Conservation (phyloP, 2,888 invertebrate genomes). For the Bursaphelenchus okinawaensis region DNA sequence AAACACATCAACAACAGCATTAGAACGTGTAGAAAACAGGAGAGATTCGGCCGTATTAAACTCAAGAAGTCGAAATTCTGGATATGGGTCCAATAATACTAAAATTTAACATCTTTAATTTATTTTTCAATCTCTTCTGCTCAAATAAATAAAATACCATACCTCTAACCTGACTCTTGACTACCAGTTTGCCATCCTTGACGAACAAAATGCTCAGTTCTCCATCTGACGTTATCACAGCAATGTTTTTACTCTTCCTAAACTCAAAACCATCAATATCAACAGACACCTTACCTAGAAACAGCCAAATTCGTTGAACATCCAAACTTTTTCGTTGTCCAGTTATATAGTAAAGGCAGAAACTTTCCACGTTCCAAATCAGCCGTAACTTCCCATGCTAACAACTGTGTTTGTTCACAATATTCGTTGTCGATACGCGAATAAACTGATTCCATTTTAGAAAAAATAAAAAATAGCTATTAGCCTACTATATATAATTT, state of each 20-base stretch:
- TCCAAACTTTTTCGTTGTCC: slow-evolving; percentile 10
- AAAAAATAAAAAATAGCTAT: too few species aligned
- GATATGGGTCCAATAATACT: slow-evolving; percentile 26
- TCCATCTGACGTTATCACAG: slow-evolving; percentile 20
- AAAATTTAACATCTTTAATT: slow-evolving; percentile 7
- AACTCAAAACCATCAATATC: neutral
- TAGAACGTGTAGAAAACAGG: slow-evolving; percentile 18
- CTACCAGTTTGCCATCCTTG: slow-evolving; percentile 10
- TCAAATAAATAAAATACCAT: too few species aligned
- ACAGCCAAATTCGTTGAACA: slow-evolving; percentile 17
- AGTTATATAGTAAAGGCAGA: slow-evolving; percentile 4
- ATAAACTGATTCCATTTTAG: slow-evolving; percentile 10
- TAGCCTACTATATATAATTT: too few species aligned
- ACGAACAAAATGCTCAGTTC: slow-evolving; percentile 17
- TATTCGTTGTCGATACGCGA: slow-evolving; percentile 1
- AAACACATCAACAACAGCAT: slow-evolving; percentile 22
- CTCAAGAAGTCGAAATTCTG: slow-evolving; percentile 23
- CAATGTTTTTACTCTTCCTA: slow-evolving; percentile 23
- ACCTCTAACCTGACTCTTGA: slow-evolving; percentile 26
- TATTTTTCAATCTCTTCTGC: too few species aligned
- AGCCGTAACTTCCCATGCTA: slow-evolving; percentile 9
- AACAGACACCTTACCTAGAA: slow-evolving; percentile 17
- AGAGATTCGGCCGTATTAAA: slow-evolving; percentile 22
- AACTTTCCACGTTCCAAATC: slow-evolving; percentile 12
- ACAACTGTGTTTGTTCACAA: neutral